phyloP scores from a whole-genome alignment of 2,113 vertebrate genomes.

The Eolophus roseicapilla region DNA sequence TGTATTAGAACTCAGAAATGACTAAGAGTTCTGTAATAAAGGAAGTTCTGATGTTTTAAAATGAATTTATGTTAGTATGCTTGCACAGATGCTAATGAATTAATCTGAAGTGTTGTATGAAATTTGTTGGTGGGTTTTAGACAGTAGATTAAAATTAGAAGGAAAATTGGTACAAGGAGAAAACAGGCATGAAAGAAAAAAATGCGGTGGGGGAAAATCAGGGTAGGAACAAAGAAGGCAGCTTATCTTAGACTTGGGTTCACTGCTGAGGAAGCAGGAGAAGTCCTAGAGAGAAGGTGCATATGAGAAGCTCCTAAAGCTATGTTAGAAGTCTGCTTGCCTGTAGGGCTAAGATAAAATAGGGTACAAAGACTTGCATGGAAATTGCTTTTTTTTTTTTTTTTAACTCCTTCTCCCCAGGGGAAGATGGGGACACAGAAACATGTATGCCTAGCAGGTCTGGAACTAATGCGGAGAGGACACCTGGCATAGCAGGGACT shows the following conservation, averaged over 20 bases:
- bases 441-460: slow-evolving; percentile 24
- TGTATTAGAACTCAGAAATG: slow-evolving; percentile 6
- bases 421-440: background rate
- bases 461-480: slow-evolving; percentile 53
- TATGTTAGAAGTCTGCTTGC: slow-evolving; percentile 36
- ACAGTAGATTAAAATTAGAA: slow-evolving; percentile 47
- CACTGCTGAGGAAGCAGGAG: background rate
- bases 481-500: slow-evolving; percentile 57
- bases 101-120: slow-evolving; percentile 32
- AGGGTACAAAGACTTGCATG: background rate
- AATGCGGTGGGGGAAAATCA: background rate
- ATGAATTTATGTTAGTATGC: background rate
- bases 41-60: background rate
- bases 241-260: slow-evolving; percentile 13
- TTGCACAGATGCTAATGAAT: slow-evolving; percentile 50
- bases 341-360: slow-evolving; percentile 53
- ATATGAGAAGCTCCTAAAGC: background rate
- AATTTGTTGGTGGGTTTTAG: slow-evolving; percentile 45
- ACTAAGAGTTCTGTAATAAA: background rate
- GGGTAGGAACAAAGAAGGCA: background rate
- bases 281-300: background rate
- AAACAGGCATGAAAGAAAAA: slow-evolving; percentile 8
- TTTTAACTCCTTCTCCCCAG: background rate
- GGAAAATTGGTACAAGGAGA: background rate
- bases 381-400: background rate